phyloP scores from a whole-genome alignment of 2,888 invertebrate genomes.

The Cosmopolites sordidus region DNA sequence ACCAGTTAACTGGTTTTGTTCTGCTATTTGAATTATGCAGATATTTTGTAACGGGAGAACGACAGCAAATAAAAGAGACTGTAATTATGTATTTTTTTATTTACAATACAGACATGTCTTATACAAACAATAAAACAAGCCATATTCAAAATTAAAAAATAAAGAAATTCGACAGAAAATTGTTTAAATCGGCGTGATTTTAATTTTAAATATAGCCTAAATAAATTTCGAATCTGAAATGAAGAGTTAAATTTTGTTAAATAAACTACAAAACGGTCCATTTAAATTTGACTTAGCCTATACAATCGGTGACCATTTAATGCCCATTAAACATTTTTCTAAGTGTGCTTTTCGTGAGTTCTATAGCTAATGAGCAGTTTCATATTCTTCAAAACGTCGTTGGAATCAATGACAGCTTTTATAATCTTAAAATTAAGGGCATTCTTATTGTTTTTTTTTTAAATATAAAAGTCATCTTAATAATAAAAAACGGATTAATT shows the following conservation, averaged over 20 bases:
- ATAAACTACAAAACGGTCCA: conserved; percentile 13
- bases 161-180: background rate
- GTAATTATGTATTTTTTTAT: conserved; percentile 13
- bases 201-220: conserved; percentile 14
- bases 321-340: conserved; percentile 12
- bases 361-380: conserved; percentile 18
- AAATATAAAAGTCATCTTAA: too few relatives aligned
- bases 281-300: conserved; percentile 15
- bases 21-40: too few relatives aligned
- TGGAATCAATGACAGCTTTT: too few relatives aligned
- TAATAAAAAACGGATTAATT: background rate
- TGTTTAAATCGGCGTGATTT: background rate
- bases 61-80: background rate
- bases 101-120: conserved; percentile 26
- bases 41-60: background rate
- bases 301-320: conserved; percentile 12
- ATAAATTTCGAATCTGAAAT: conserved; percentile 10
- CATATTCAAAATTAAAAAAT: conserved; percentile 19
- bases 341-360: conserved; percentile 10
- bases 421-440: too few relatives aligned
- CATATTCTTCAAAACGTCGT: background rate
- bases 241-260: conserved; percentile 3
- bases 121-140: conserved; percentile 21
- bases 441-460: too few relatives aligned
- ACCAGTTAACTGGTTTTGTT: too few relatives aligned